phyloP scores from a whole-genome alignment of 2,888 invertebrate species.

The Agrilus biguttatus region DNA sequence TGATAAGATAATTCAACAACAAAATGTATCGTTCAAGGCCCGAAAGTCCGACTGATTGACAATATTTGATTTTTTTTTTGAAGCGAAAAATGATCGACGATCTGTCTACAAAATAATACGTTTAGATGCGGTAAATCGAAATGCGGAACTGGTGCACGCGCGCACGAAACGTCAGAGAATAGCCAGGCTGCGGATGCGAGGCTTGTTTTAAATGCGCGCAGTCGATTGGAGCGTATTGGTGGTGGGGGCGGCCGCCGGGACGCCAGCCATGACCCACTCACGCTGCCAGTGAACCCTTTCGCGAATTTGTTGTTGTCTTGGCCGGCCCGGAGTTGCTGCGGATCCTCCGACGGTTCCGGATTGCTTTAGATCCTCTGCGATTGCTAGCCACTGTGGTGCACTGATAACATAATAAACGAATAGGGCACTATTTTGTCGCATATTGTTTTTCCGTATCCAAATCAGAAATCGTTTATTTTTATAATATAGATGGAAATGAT shows the following conservation, averaged over 20 bases:
- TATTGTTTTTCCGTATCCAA: too few species aligned
- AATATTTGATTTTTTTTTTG: slow-evolving; percentile 1
- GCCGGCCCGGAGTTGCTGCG: not conserved
- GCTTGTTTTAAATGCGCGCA: slow-evolving; percentile 21
- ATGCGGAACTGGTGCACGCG: slow-evolving; percentile 3
- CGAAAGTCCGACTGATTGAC: slow-evolving; percentile 15
- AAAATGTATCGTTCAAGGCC: slow-evolving; percentile 26
- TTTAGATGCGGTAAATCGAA: too few species aligned
- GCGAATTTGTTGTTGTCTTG: slow-evolving; percentile 10
- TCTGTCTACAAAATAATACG: slow-evolving; percentile 3
- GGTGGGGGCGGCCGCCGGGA: slow-evolving; percentile 24
- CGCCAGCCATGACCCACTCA: slow-evolving; percentile 33
- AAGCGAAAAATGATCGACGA: slow-evolving; percentile 2
- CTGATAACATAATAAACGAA: too few species aligned
- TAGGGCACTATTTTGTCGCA: too few species aligned
- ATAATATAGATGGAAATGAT: too few species aligned
- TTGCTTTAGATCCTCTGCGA: too few species aligned
- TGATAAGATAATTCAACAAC: slow-evolving; percentile 3
- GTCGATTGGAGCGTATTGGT: slow-evolving; percentile 9
- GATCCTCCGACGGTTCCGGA: too few species aligned
- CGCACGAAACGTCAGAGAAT: slow-evolving; percentile 2
- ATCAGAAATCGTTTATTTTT: too few species aligned
- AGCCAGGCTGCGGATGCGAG: slow-evolving; percentile 10
- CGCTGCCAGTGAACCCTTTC: slow-evolving; percentile 27
- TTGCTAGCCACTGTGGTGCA: too few species aligned